These are phyloP conservation scores for Acromyrmex charruanus DNA, from an alignment of 1,140 invertebrate genomes.

Conservation along the genomic window DNA sequence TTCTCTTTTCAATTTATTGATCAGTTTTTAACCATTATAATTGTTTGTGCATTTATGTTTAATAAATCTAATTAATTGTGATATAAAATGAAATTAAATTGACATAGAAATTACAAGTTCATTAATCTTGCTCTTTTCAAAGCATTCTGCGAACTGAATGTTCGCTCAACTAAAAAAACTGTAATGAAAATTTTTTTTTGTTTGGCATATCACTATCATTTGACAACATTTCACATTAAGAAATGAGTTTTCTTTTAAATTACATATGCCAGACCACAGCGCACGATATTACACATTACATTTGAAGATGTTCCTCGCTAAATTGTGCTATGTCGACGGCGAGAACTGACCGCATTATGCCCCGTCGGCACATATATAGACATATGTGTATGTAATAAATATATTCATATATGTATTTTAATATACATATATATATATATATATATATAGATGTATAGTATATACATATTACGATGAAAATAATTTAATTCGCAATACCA, in stretches of 20 bases:
- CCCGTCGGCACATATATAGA: background rate
- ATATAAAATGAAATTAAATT: constrained; percentile 1
- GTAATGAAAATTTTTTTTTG: background rate
- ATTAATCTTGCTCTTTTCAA: background rate
- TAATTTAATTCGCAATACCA: constrained; percentile 62
- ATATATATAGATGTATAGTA: background rate
- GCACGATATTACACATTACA: background rate
- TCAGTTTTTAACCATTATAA: background rate
- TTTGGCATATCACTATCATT: background rate
- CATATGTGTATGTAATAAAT: background rate
- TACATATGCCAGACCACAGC: background rate
- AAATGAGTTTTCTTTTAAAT: constrained; percentile 3
- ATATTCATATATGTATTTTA: background rate
- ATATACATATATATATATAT: background rate
- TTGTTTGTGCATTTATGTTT: background rate
- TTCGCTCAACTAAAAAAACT: background rate
- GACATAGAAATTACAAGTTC: background rate
- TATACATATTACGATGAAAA: constrained; percentile 38
- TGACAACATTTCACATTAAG: background rate
- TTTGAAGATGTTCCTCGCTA: constrained; percentile 19
- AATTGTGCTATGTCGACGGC: constrained; percentile 34
- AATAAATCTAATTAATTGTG: background rate
- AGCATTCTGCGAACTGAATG: background rate
- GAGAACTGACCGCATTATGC: constrained; percentile 50
- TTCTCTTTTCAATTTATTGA: background rate